Base-by-base conservation (phyloP, 1,140 invertebrate species). In the Monochamus saltuarius region DNA sequence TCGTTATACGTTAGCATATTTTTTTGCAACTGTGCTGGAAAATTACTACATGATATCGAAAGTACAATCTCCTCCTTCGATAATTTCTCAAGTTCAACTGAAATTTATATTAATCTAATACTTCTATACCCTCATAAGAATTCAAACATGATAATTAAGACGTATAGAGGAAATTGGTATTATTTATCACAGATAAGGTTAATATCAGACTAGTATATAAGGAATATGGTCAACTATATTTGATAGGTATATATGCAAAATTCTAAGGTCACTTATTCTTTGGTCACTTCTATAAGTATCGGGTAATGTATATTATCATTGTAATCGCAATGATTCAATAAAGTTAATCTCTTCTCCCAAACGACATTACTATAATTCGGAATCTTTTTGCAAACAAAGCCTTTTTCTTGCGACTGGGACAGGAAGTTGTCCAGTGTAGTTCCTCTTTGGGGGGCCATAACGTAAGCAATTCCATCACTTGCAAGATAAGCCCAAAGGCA, bases 361-460 rank as follows among this genome's bases (percentile, higher is more conserved):
- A 90, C 83, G 35, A 78, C 72, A 29, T 79, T 73, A 67, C 87
- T 83, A 73, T 89, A 90, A 46, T 80, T 80, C 16, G 83, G 79
- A 13, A 77, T 77, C 57, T 85, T 76, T 9, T 79, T 77, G 50
- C 82, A 84, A 16, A 71, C 53, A 61, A 89, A 86, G 1, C 87
- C 87, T 14, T 78, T 77, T 38, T 78, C 73, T 38, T 81, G 66
- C 29, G 85, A 85, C 53, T 83, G 81, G 39, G 82, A 77, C 13
- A 85, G 79, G 73, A 93, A 93, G 47, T 83, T 80, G 36, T 87
- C 80, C 55, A 92, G 83, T 11, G 90, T 91, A 63, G 80, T 78
- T 0, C 89, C 89, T 37, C 91, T 82, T 55, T 80, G 78, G 4
- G 91, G 91, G 8, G 91, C 90, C 84, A 91, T 90, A 11, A 92